Percentiles rank a stretch among this genome's conserved stretches.
These are phyloP conservation scores for Orthonychiurus folsomi DNA, from an alignment of 2,888 invertebrate genomes.

Conservation along the genomic window DNA sequence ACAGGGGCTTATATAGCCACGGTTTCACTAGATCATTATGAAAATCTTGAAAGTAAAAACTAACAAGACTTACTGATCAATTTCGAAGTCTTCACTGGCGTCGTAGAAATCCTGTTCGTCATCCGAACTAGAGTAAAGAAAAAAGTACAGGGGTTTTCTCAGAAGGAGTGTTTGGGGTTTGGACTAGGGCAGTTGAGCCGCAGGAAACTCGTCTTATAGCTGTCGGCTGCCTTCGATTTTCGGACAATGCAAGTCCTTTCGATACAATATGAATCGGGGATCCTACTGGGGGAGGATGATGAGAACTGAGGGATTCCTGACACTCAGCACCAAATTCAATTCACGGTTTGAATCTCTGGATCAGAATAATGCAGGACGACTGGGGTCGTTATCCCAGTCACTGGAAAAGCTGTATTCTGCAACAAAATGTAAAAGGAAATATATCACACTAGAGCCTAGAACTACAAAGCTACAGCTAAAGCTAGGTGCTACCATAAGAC, in stretches of 20 bases:
- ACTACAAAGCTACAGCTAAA: too few relatives aligned
- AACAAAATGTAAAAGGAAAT: constrained; percentile 13
- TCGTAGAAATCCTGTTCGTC: constrained; percentile 81
- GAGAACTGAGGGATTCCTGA: constrained; percentile 24
- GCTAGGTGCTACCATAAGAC: too few relatives aligned
- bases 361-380: constrained; percentile 38
- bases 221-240: background rate
- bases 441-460: too few relatives aligned
- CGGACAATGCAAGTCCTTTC: too few relatives aligned
- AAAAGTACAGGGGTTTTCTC: constrained; percentile 46
- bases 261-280: too few relatives aligned
- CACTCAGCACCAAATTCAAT: constrained; percentile 36
- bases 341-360: constrained; percentile 38
- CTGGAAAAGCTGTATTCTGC: constrained; percentile 39
- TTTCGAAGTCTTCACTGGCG: constrained; percentile 58
- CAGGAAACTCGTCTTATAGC: background rate
- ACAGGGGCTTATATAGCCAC: too few relatives aligned
- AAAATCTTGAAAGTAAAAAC: too few relatives aligned
- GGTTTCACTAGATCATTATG: too few relatives aligned
- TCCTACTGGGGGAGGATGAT: too few relatives aligned
- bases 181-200: constrained; percentile 9
- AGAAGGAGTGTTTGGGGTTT: constrained; percentile 7
- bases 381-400: constrained; percentile 32
- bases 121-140: constrained; percentile 95
- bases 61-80: constrained; percentile 4